Evolutionary conservation across 2,888 invertebrate genomes (phyloP).

Genomic region (Sturmia bella): DNA sequence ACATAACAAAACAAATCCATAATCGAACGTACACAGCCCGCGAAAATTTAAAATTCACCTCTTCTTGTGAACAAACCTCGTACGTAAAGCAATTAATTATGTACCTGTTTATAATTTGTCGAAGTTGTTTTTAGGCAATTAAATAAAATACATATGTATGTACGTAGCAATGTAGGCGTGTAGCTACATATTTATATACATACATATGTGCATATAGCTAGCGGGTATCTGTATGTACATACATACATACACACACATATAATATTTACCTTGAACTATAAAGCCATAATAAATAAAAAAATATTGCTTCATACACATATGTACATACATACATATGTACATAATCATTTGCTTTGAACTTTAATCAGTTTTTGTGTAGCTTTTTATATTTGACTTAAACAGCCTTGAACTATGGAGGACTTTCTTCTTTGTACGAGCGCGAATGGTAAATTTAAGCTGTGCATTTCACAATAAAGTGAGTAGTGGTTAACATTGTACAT

Average conservation of each 20-base stretch:
- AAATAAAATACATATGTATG: no score
- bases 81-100: no score
- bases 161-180: no score
- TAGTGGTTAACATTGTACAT: slow-evolving; percentile 5
- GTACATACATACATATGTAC: background rate
- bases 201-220: background rate
- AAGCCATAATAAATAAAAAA: slow-evolving; percentile 27
- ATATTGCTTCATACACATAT: slow-evolving; percentile 17
- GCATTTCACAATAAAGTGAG: slow-evolving; percentile 5
- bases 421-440: background rate
- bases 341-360: slow-evolving; percentile 41
- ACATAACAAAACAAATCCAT: no score
- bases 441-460: background rate
- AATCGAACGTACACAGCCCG: no score
- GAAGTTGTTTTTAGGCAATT: no score
- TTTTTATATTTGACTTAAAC: slow-evolving; percentile 19
- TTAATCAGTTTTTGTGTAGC: slow-evolving; percentile 12
- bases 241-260: background rate
- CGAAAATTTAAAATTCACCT: no score
- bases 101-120: no score
- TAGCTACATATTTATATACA: background rate
- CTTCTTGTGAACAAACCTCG: no score
- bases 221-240: background rate
- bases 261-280: slow-evolving; percentile 42
- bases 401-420: slow-evolving; percentile 54